phyloP scores from a whole-genome alignment of 2,888 invertebrate genomes.

The Drosophila vallismaia region DNA sequence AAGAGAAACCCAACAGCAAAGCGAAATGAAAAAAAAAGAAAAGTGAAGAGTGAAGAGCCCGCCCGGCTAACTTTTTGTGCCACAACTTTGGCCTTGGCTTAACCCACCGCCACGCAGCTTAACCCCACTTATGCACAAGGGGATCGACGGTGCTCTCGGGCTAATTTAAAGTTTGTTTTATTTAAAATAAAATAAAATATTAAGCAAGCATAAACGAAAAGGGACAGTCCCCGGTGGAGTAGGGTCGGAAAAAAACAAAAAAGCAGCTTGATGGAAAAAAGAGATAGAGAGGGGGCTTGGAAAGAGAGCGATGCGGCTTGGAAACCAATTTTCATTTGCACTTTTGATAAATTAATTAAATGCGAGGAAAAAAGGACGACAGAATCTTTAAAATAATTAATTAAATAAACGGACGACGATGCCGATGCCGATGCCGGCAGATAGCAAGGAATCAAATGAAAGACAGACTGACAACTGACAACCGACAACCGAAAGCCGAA shows the following conservation, averaged over 20 bases:
- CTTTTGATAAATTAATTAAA: constrained; percentile 78
- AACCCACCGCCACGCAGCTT: constrained; percentile 57
- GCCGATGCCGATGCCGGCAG: constrained; percentile 36
- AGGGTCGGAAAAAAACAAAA: background rate
- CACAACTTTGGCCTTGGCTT: constrained; percentile 63
- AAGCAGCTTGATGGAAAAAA: no score
- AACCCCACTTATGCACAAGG: constrained; percentile 63
- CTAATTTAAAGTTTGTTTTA: constrained; percentile 75
- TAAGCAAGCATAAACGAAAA: constrained; percentile 40
- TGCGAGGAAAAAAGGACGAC: constrained; percentile 51
- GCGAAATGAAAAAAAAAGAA: constrained; percentile 18
- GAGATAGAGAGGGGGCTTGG: background rate
- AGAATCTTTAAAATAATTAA: constrained; percentile 76
- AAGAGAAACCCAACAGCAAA: background rate
- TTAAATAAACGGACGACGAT: constrained; percentile 65
- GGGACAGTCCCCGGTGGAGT: constrained; percentile 21
- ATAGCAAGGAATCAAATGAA: constrained; percentile 37
- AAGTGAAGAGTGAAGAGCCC: constrained; percentile 17
- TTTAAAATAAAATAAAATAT: constrained; percentile 67
- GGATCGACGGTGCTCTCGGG: constrained; percentile 29
- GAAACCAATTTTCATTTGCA: constrained; percentile 65
- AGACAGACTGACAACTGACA: background rate
- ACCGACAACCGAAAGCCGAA: constrained; percentile 17
- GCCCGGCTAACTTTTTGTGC: constrained; percentile 35
- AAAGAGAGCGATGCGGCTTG: constrained; percentile 6